Conservation (phyloP, 1,140 invertebrate genomes). For the Sarcophaga peregrina region DNA sequence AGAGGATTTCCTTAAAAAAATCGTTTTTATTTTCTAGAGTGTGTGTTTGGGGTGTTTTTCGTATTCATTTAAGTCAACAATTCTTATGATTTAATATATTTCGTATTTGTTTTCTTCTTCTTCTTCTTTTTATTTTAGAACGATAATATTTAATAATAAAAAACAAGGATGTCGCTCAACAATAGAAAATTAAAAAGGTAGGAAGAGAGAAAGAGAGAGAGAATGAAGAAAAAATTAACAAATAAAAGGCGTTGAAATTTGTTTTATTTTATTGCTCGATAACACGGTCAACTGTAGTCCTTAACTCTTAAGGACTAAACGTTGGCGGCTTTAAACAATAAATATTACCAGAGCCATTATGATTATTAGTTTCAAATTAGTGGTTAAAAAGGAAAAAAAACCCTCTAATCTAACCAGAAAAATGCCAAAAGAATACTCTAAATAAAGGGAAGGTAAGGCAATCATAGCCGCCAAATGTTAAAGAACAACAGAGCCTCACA, state of each 20-base stretch:
- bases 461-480: too few species aligned
- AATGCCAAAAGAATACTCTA: too few species aligned
- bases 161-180: conserved; percentile 7
- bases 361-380: conserved; percentile 42
- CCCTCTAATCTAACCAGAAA: conserved; percentile 23
- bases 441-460: not conserved
- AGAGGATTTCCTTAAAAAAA: too few species aligned
- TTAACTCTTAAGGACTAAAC: conserved; percentile 11
- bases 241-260: conserved; percentile 40
- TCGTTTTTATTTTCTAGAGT: not conserved
- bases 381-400: not conserved
- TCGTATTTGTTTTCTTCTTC: not conserved
- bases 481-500: too few species aligned
- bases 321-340: not conserved
- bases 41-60: not conserved
- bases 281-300: conserved; percentile 31
- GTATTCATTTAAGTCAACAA: not conserved
- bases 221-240: conserved; percentile 3
- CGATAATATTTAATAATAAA: not conserved
- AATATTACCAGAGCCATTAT: conserved; percentile 31
- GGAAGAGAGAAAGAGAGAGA: not conserved
- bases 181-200: conserved; percentile 16
- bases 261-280: conserved; percentile 37
- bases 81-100: too few species aligned
- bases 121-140: not conserved